phyloP scores from a whole-genome alignment of 2,113 vertebrate genomes.

The Aleadryas rufinucha region DNA sequence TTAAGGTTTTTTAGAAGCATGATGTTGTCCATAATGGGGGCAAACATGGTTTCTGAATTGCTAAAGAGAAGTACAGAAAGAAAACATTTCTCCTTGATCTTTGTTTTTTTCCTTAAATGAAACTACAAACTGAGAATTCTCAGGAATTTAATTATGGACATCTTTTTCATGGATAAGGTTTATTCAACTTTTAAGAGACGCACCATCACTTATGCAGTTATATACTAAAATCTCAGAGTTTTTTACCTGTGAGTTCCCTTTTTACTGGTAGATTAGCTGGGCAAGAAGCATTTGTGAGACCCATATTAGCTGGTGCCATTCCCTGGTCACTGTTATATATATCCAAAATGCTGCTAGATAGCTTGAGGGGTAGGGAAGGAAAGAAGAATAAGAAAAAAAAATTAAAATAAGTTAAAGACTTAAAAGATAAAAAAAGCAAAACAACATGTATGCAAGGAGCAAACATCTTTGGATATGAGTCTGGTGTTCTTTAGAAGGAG shows the following conservation, averaged over 20 bases:
- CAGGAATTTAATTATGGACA: background rate
- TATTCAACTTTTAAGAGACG: background rate
- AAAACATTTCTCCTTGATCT: background rate
- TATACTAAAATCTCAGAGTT: background rate
- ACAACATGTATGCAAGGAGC: background rate
- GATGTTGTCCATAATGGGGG: conserved; percentile 13
- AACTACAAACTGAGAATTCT: background rate
- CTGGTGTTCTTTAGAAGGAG: background rate
- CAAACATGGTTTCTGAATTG: conserved; percentile 6
- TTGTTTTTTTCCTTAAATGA: background rate
- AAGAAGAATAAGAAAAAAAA: background rate
- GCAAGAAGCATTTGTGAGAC: conserved; percentile 85
- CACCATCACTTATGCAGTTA: background rate
- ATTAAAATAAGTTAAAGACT: background rate
- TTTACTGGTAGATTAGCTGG: conserved; percentile 85
- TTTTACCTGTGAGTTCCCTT: conserved; percentile 90
- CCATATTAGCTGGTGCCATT: conserved; percentile 83
- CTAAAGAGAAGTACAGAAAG: conserved; percentile 30
- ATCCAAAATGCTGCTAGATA: conserved; percentile 91
- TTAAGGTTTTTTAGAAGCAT: conserved; percentile 72
- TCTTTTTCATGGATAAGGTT: background rate
- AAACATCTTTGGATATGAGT: background rate
- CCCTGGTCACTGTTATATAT: conserved; percentile 87
- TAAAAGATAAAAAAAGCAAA: background rate
- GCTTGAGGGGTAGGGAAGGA: conserved; percentile 64